A percentile compares a stretch with the other conserved stretches of the same genome.
phyloP scores from a whole-genome alignment of 2,113 vertebrate genomes.

The Beaufortia kweichowensis region DNA sequence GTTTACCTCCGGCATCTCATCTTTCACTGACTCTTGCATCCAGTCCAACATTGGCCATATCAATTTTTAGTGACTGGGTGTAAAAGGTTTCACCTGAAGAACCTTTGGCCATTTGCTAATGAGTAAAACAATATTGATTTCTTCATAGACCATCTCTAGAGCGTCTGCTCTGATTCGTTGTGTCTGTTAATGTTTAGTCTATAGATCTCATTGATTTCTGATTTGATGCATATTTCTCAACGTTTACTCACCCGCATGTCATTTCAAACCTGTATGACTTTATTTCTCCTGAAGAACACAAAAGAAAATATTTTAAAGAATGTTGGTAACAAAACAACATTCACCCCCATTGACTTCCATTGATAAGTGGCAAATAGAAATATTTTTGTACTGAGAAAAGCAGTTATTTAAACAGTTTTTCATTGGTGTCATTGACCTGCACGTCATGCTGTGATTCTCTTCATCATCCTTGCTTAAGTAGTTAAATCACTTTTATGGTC shows the following conservation, averaged over 20 bases:
- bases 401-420: too few species aligned
- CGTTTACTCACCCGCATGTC: too few species aligned
- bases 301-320: too few species aligned
- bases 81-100: neutral
- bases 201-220: neutral
- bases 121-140: neutral
- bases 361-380: too few species aligned
- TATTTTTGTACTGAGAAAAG: too few species aligned
- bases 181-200: neutral
- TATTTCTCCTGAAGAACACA: too few species aligned
- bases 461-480: neutral
- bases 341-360: neutral
- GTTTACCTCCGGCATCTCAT: neutral
- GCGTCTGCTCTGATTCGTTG: neutral
- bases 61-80: neutral
- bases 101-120: neutral
- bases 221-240: too few species aligned
- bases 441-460: neutral
- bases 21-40: neutral
- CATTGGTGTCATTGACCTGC: neutral
- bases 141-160: neutral
- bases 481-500: neutral
- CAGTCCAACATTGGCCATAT: too few species aligned
- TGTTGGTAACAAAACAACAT: too few species aligned
- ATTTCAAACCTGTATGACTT: too few species aligned